phyloP scores from a whole-genome alignment of 2,888 invertebrate species.

The Piscicola geometra region DNA sequence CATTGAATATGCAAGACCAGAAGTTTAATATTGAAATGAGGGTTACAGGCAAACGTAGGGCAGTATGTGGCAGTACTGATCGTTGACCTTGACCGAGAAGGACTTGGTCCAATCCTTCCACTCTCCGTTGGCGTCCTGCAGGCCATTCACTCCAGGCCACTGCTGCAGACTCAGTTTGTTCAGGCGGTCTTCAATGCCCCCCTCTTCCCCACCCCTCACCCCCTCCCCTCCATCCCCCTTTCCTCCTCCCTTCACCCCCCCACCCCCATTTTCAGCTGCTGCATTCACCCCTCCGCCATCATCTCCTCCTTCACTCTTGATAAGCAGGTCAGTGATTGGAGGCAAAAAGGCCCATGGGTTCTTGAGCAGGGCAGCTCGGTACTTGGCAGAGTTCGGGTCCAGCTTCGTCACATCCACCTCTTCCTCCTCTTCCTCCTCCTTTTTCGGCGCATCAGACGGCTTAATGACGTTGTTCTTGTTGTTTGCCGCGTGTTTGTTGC shows the following conservation, averaged over 20 bases:
- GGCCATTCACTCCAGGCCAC: constrained; percentile 59
- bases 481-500: too few relatives aligned
- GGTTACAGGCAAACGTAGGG: constrained; percentile 69
- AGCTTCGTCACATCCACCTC: constrained; percentile 31
- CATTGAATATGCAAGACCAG: too few relatives aligned
- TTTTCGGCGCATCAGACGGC: background rate
- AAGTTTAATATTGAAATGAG: too few relatives aligned
- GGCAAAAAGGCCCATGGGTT: constrained; percentile 65
- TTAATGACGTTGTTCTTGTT: too few relatives aligned
- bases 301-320: constrained; percentile 54
- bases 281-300: constrained; percentile 17
- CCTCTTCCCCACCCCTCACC: background rate
- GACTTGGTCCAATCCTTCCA: constrained; percentile 91
- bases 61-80: constrained; percentile 79
- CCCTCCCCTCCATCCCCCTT: constrained; percentile 47
- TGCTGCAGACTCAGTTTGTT: constrained; percentile 52
- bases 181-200: constrained; percentile 41
- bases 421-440: constrained; percentile 44
- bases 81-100: constrained; percentile 69
- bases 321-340: constrained; percentile 63
- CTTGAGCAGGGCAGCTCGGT: constrained; percentile 13
- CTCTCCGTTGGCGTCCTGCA: constrained; percentile 56
- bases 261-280: background rate
- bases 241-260: constrained; percentile 60
- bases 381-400: constrained; percentile 21